phyloP scores from a whole-genome alignment of 2,113 vertebrate genomes.

The Dryoscopus gambensis region DNA sequence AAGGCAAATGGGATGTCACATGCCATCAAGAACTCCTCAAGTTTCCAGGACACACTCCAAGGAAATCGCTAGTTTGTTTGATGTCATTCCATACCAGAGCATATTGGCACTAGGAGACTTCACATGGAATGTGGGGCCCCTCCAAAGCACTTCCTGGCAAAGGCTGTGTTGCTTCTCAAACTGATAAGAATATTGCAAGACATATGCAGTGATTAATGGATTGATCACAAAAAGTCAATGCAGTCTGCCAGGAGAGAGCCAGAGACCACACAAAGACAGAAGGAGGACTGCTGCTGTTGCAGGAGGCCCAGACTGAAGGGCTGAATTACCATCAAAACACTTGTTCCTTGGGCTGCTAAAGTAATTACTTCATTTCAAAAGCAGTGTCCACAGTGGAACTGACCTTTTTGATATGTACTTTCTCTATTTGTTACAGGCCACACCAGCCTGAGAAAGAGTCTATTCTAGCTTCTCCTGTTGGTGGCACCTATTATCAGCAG shows the following conservation, averaged over 20 bases:
- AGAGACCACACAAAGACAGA: not conserved
- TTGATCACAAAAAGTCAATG: not conserved
- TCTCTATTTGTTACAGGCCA: not conserved
- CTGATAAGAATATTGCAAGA: not conserved
- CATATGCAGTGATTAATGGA: not conserved
- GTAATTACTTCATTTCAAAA: not conserved
- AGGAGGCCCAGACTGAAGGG: not conserved
- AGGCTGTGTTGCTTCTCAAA: not conserved
- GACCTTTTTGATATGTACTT: not conserved
- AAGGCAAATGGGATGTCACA: conserved; percentile 12
- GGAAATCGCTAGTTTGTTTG: conserved; percentile 14
- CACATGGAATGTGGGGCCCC: not conserved
- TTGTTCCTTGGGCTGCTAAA: not conserved
- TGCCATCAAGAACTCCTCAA: not conserved
- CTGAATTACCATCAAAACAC: not conserved
- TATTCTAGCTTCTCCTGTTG: not conserved
- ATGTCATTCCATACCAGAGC: not conserved
- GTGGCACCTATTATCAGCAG: not conserved
- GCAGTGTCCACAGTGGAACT: not conserved
- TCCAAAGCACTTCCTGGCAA: not conserved
- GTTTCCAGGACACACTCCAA: conserved; percentile 16
- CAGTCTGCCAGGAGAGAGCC: not conserved
- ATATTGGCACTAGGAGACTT: not conserved
- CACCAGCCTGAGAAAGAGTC: not conserved
- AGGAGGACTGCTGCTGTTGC: not conserved